Evolutionary conservation across 2,888 invertebrate species (phyloP).

Genomic region (Scaptomyza cyrtandrae): DNA sequence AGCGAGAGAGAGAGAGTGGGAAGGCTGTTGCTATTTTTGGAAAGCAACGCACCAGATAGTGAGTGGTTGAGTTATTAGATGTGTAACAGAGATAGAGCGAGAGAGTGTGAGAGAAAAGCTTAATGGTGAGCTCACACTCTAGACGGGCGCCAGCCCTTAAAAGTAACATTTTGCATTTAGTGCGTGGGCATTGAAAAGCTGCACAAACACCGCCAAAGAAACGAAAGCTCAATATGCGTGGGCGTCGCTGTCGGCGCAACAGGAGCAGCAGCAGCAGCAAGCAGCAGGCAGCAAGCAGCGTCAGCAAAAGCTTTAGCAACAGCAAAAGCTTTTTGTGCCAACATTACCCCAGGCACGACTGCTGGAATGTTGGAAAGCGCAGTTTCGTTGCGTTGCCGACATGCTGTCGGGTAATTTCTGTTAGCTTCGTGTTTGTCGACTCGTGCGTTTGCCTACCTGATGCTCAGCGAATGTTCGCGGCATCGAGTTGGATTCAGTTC

Average conservation of each 20-base stretch:
- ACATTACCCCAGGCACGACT: slow-evolving; percentile 60
- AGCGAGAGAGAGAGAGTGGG: not conserved
- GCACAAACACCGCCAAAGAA: slow-evolving; percentile 14
- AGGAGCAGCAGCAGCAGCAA: slow-evolving; percentile 52
- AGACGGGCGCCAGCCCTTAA: slow-evolving; percentile 26
- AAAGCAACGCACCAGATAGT: slow-evolving; percentile 1
- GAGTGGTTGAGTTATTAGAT: not conserved
- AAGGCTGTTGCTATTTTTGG: slow-evolving; percentile 12
- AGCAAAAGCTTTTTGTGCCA: slow-evolving; percentile 42
- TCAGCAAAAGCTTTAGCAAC: slow-evolving; percentile 18
- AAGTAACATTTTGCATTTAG: slow-evolving; percentile 10
- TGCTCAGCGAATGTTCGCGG: slow-evolving; percentile 53
- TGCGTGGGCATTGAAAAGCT: slow-evolving; percentile 65
- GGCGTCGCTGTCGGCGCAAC: slow-evolving; percentile 68
- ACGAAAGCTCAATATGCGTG: slow-evolving; percentile 57
- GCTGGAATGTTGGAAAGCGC: slow-evolving; percentile 50
- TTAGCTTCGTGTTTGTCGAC: slow-evolving; percentile 10
- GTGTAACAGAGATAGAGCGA: not conserved
- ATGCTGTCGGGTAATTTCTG: slow-evolving; percentile 9
- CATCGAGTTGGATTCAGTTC: slow-evolving; percentile 72
- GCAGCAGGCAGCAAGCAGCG: slow-evolving; percentile 23
- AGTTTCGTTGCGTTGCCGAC: slow-evolving; percentile 20
- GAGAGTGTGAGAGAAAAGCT: slow-evolving; percentile 25
- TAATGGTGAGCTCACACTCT: slow-evolving; percentile 36
- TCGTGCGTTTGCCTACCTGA: slow-evolving; percentile 78